Base-by-base conservation (phyloP, 2,797 vertebrate genomes). In the Bovichtus variegatus region DNA sequence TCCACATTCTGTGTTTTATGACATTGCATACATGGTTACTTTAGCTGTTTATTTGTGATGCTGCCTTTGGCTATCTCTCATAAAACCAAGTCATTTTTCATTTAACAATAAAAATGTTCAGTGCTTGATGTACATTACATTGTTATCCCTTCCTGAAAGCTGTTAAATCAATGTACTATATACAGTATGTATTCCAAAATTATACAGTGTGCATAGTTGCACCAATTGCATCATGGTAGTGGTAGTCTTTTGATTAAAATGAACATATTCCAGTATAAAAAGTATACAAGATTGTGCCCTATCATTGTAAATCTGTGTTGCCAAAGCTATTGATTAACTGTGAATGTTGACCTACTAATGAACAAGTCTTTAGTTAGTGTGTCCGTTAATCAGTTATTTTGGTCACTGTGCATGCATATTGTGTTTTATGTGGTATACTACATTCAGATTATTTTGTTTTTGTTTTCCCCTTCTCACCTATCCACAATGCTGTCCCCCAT, bases 401-500 rank as follows among this genome's bases (percentile, higher is more conserved):
- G 96, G 94, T 97, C 97, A 93, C 83, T 93, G 96, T 97, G 97
- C 97, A 98, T 98, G 97, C 95, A 94, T 97, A 97, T 96, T 97
- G 96, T 97, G 96, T 97, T 97, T 96, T 97, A 96, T 97, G 98
- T 97, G 96, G 96, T 98, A 97, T 96, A 98, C 96, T 97, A 96
- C 97, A 98, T 98, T 98, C 97, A 97, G 97, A 96, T 97, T 98
- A 96, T 94, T 93, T 95, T 94, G 87, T 94, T 94, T 69, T 92
- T 94, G 88, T 93, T 98, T 97, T 96, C 96, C 97, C 97, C 96
- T 96, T 97, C 97, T 98, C 97, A 98, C 97, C 97, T 97, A 97
- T 96, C 97, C 97, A 97, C 97, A 99, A 97, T 96, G 97, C 97
- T 97, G 97, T 97, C 96, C 97, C 96, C 97, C 97, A 98, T 98